These are phyloP conservation scores for Todiramphus chloris DNA, from an alignment of 2,113 vertebrate genomes.

Conservation along the genomic window DNA sequence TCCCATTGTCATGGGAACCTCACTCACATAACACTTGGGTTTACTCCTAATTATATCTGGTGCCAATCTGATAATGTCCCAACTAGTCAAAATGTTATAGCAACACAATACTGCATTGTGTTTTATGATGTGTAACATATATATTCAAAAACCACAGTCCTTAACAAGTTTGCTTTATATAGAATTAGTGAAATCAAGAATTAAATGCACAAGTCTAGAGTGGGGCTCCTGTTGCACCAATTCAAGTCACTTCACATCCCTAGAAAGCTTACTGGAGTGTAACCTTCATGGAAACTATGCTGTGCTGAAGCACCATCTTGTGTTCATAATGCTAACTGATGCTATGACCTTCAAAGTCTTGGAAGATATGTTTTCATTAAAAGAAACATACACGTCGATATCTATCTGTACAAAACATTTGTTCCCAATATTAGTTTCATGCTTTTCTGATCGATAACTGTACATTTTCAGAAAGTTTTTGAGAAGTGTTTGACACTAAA, in stretches of 20 bases:
- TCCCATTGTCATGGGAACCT: neutral
- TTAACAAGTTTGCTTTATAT: neutral
- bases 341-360: neutral
- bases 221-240: rapidly evolving
- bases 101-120: neutral
- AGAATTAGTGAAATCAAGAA: neutral
- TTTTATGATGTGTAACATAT: neutral
- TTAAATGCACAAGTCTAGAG: neutral
- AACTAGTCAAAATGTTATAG: neutral
- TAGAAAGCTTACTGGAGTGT: neutral
- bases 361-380: neutral
- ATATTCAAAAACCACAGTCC: neutral
- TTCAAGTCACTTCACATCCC: neutral
- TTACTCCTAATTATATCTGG: neutral
- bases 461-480: neutral
- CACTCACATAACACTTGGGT: neutral
- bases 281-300: neutral
- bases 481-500: neutral
- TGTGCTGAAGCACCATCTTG: constrained; percentile 65
- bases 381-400: neutral
- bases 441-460: neutral
- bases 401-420: neutral
- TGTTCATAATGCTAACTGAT: constrained; percentile 24
- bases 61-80: neutral
- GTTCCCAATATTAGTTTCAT: neutral